Evolutionary conservation across 2,113 vertebrate genomes (phyloP), one percentile per base, ranked within the genome.

Genomic region (Bostrychus sinensis): DNA sequence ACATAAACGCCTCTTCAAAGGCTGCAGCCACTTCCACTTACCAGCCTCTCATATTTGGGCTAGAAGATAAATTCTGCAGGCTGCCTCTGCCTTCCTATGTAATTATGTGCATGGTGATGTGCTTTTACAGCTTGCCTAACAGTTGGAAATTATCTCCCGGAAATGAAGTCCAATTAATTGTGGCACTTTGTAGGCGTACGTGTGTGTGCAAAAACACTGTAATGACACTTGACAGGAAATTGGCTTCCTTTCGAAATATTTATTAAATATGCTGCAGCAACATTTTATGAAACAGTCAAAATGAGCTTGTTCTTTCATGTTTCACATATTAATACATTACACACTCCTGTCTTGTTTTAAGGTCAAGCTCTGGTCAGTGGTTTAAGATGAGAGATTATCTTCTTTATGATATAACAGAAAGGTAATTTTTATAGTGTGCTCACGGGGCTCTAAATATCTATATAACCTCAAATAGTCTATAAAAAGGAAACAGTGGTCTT

Each of bases 101-200:
- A 92, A 92, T 92, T 91, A 91, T 78, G 82, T 81, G 86, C 72
- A 66, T 67, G 80, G 89, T 85, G 84, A 89, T 90, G 88, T 88
- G 86, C 84, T 88, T 92, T 91, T 91, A 92, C 90, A 89, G 90
- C 81, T 89, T 89, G 86, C 86, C 87, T 91, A 89, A 89, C 86
- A 86, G 89, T 88, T 82, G 82, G 86, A 89, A 90, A 92, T 92
- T 75, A 92, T 91, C 89, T 89, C 80, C 79, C 66, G 85, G 88
- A 91, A 90, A 90, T 91, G 82, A 91, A 89, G 85, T 88, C 87
- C 89, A 92, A 92, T 92, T 92, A 92, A 92, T 92, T 89, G 84
- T 90, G 85, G 81, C 88, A 91, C 86, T 88, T 91, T 85, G 78
- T 75, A 81, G 83, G 77, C 75, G 64, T 69, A 74, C 74, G 61